Base-by-base conservation (phyloP, 2,888 invertebrate species). In the Penaeus monodon region DNA sequence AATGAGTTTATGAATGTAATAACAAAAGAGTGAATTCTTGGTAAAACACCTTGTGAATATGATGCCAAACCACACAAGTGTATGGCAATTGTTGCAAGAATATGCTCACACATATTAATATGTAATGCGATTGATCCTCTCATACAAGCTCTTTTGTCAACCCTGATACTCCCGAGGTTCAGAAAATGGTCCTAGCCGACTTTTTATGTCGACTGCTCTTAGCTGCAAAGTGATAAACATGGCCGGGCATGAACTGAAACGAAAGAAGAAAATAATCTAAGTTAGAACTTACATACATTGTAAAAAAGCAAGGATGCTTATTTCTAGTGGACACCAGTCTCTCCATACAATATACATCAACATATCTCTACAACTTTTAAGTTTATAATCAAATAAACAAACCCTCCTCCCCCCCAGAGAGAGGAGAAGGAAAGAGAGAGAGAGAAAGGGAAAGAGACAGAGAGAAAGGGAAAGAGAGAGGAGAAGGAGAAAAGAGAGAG, bases 221-320 rank as follows among this genome's bases (percentile, higher is more conserved):
- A 98, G n/a, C 98, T 2, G 98, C 97, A 92, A 98, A 98, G 92
- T 96, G 97, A 92, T 98, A 98, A 91, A 96, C 96, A 92, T 96
- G 96, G 68, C 97, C 98, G 91, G 96, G 96, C 91, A 96, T 95
- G 92, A 98, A 98, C 94, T 95, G 93, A 27, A 92, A 92, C 88
- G 85, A 90, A 89, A 90, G 86, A 84, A 86, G 81, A 73, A 14
- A 85, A n/a, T n/a, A 6, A n/a, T 64, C 33, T 57, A 49, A 38
- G 44, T 44, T 38, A 70, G 33, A 73, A 17, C 44, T 66, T 3
- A 84, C 22, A 44, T 49, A 20, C 63, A n/a, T n/a, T n/a, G 24
- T 68, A 68, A 66, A 38, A n/a, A 38, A 49, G 14, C 0, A 14
- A 38, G 44, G 44, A 44, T 38, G 33, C 8, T 24, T 20, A 33